Conservation (phyloP, 2,113 vertebrate species). For the Spermophilus dauricus region DNA sequence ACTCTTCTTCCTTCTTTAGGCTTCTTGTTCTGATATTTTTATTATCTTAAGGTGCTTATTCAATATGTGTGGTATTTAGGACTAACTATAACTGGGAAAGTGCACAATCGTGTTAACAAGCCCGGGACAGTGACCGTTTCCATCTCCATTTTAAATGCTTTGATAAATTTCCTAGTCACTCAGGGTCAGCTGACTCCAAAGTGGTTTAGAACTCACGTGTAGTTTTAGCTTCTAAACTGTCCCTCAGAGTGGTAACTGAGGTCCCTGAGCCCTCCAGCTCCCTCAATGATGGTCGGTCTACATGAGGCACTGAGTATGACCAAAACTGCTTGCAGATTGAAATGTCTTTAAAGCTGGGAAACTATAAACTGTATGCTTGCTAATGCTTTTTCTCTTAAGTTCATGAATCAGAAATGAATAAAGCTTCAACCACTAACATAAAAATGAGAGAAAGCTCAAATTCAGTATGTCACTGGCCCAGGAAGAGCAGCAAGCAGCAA, state of each 20-base stretch:
- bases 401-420: not conserved
- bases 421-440: not conserved
- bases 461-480: not conserved
- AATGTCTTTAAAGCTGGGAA: not conserved
- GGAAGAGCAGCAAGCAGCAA: not conserved
- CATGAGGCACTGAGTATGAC: not conserved
- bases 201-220: not conserved
- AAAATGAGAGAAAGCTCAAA: not conserved
- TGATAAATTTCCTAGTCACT: not conserved
- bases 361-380: not conserved
- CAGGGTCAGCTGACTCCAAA: not conserved
- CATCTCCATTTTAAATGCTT: constrained; percentile 25
- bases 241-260: not conserved
- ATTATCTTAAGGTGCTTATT: not conserved
- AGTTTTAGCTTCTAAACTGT: not conserved
- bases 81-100: not conserved
- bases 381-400: not conserved
- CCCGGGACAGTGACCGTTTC: not conserved
- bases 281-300: not conserved
- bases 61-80: not conserved
- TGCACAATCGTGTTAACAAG: not conserved
- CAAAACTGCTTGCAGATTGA: not conserved
- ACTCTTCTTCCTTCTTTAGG: not conserved
- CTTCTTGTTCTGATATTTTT: not conserved
- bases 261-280: not conserved